Conservation (phyloP, 2,888 invertebrate genomes). For the Stenoptilia bipunctidactyla region DNA sequence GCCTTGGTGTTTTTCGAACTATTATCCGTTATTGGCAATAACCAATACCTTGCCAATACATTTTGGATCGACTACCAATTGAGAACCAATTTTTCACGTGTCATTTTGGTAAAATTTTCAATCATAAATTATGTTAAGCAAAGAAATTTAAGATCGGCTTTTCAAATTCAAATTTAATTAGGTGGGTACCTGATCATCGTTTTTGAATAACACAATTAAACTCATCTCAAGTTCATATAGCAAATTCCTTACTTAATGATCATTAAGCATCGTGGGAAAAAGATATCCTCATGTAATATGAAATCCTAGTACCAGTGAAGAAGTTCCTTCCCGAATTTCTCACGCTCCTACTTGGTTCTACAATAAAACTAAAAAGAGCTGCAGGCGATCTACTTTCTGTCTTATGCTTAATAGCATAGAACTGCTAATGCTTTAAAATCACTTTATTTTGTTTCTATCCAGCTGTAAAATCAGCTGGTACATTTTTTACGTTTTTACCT, state of each 20-base stretch:
- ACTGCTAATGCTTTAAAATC: conserved; percentile 4
- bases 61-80: not conserved
- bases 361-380: conserved; percentile 33
- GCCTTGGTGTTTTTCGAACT: conserved; percentile 61
- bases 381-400: conserved; percentile 4
- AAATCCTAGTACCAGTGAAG: conserved; percentile 54
- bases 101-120: no score
- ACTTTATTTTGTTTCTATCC: conserved; percentile 13
- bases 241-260: no score
- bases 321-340: conserved; percentile 69
- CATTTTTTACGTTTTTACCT: conserved; percentile 32
- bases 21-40: conserved; percentile 61
- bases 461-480: conserved; percentile 24
- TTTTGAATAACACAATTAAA: no score
- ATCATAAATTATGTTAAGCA: no score
- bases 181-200: no score
- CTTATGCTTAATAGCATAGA: conserved; percentile 17
- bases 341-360: conserved; percentile 57
- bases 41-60: conserved; percentile 39
- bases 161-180: no score
- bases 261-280: conserved; percentile 35
- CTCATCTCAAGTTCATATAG: no score
- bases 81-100: no score
- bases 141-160: no score
- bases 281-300: conserved; percentile 27